Percentiles rank a stretch among this genome's conserved stretches.
These are phyloP conservation scores for Spodoptera picta DNA, from an alignment of 2,888 invertebrate species.

Conservation along the genomic window DNA sequence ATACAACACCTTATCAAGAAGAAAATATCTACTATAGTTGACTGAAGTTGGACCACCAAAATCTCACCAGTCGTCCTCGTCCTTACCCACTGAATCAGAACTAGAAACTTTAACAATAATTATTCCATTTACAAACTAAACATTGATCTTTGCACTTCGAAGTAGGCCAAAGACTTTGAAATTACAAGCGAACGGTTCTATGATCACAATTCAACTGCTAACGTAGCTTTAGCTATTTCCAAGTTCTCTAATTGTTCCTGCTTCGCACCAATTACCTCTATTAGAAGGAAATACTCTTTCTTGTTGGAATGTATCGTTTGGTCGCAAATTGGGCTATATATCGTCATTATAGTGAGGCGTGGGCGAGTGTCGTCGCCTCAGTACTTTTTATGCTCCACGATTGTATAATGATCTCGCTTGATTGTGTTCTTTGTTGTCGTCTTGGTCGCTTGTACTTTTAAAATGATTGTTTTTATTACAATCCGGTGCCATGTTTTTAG, in stretches of 20 bases:
- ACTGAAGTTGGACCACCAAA: too few species aligned
- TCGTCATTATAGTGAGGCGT: constrained; percentile 68
- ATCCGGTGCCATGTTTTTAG: background rate
- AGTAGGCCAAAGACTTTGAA: constrained; percentile 12
- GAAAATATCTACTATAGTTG: too few species aligned
- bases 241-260: constrained; percentile 73
- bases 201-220: constrained; percentile 26
- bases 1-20: too few species aligned
- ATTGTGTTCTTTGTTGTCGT: constrained; percentile 49
- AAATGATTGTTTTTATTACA: constrained; percentile 8
- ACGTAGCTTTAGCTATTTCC: constrained; percentile 44
- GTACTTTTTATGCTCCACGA: constrained; percentile 71
- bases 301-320: constrained; percentile 70
- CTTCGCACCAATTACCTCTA: constrained; percentile 77
- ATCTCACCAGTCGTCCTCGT: background rate
- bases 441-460: constrained; percentile 23
- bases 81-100: background rate
- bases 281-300: constrained; percentile 68
- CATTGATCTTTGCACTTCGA: constrained; percentile 1
- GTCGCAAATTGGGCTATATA: constrained; percentile 77
- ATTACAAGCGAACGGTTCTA: constrained; percentile 1
- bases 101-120: background rate
- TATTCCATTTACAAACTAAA: constrained; percentile 12
- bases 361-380: constrained; percentile 64
- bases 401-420: constrained; percentile 65